Evolutionary conservation across 2,113 vertebrate species (phyloP), one percentile per base, ranked within the genome.

Genomic region (Elephas maximus): DNA sequence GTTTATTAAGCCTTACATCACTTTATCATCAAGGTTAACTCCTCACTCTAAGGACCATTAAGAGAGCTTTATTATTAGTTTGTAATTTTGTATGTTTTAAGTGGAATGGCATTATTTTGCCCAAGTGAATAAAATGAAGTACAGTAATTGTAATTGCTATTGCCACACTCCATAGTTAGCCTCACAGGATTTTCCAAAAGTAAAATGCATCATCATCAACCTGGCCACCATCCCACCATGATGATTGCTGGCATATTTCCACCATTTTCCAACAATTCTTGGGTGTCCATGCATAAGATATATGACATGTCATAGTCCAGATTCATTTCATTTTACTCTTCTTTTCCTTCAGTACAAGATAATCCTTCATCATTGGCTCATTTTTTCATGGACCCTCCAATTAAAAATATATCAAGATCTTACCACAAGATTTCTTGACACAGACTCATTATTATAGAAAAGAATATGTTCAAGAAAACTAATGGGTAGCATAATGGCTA

Each of bases 71-170:
- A 97, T 97, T 97, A 97, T 97, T 97, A 97, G 94, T 98, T 97
- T 97, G 90, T 96, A 97, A 98, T 98, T 97, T 97, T 97, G 95
- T 96, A 94, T 95, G 92, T 97, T 98, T 98, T 97, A 96, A 97
- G 76, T 97, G 96, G 90, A 97, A 98, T 97, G 97, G 96, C 96
- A 97, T 97, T 98, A 97, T 98, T 97, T 97, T 98, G 96, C 97
- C 96, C 97, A 82, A 97, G 98, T 97, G 97, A 96, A 97, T 97
- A 97, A 98, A 97, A 98, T 98, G 97, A 98, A 97, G 96, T 94
- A 95, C 92, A 94, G 88, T 97, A 97, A 98, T 97, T 95, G 76
- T 97, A 97, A 97, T 94, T 96, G 96, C 95, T 95, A 96, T 95
- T 95, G 96, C 96, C 93, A 97, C 94, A 97, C 88, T 93, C 92